Evolutionary conservation across 2,113 vertebrate species (phyloP), one percentile per base, ranked within the genome.

Genomic region (Gavia stellata): DNA sequence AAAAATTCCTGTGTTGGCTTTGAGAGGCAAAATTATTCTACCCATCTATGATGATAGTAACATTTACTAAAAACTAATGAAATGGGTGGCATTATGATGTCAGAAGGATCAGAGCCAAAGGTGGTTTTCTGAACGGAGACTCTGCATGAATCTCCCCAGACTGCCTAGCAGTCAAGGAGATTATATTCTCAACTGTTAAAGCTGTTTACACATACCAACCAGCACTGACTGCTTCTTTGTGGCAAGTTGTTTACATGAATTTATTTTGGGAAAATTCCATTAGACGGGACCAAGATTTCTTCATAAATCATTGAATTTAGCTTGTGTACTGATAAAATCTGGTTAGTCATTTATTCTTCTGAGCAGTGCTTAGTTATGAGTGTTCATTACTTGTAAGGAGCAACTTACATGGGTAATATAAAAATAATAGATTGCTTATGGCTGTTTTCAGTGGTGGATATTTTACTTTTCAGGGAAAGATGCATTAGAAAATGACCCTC

Each of bases 211-310:
- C 98, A 98, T 98, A 98, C 98, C 98, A 98, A 96, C 96, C 98
- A 98, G 98, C 98, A 98, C 98, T 99, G 98, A 99, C 99, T 99
- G 98, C 98, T 98, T 99, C 99, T 99, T 99, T 99, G 99, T 99
- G 98, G 98, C 98, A 95, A 98, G 98, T 98, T 99, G 99, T 99
- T 99, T 99, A 99, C 99, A 98, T 98, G 98, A 98, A 99, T 99
- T 98, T 99, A 99, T 99, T 99, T 99, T 99, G 99, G 99, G 99
- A 99, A 99, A 99, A 99, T 98, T 99, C 99, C 99, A 99, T 99
- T 98, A 97, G 98, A 98, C 98, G 45, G 98, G 97, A 98, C 98
- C 98, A 98, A 98, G 98, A 98, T 99, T 99, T 99, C 98, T 98
- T 98, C 98, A 98, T 99, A 99, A 99, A 99, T 99, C 98, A 99